Conservation (phyloP, 2,113 vertebrate genomes). For the Pseudorectes ferrugineus region DNA sequence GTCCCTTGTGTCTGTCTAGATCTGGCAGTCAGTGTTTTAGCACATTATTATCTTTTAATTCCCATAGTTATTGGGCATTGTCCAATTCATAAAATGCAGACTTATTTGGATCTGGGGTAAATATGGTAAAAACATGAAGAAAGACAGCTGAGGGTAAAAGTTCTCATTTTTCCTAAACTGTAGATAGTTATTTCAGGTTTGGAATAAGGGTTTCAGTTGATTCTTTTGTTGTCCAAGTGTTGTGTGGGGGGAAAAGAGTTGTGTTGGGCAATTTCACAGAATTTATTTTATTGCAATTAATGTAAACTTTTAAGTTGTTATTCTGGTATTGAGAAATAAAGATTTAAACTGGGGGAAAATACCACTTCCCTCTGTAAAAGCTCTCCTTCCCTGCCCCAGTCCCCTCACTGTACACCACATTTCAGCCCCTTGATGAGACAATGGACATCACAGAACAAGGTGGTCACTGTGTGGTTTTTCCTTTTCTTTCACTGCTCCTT, state of each 20-base stretch:
- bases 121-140: neutral
- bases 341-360: neutral
- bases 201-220: neutral
- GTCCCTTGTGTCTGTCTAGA: slow-evolving; percentile 46
- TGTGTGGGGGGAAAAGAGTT: fast-evolving
- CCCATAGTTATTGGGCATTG: slow-evolving; percentile 20
- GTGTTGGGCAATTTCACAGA: neutral
- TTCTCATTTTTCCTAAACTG: neutral
- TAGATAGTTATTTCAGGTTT: neutral
- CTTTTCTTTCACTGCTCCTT: neutral
- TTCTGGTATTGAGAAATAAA: neutral
- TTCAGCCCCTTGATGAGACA: neutral
- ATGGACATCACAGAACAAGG: neutral
- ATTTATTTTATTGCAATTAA: neutral
- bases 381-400: neutral
- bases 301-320: neutral
- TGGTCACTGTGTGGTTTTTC: neutral
- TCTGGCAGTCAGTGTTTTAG: slow-evolving; percentile 44
- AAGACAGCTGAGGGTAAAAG: neutral
- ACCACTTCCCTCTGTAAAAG: neutral
- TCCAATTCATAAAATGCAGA: slow-evolving; percentile 30
- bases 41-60: slow-evolving; percentile 54
- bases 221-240: neutral
- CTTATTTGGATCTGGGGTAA: neutral
- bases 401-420: neutral